Base-by-base conservation (phyloP, 2,797 vertebrate genomes). In the Tokudaia tokunoshimensis region DNA sequence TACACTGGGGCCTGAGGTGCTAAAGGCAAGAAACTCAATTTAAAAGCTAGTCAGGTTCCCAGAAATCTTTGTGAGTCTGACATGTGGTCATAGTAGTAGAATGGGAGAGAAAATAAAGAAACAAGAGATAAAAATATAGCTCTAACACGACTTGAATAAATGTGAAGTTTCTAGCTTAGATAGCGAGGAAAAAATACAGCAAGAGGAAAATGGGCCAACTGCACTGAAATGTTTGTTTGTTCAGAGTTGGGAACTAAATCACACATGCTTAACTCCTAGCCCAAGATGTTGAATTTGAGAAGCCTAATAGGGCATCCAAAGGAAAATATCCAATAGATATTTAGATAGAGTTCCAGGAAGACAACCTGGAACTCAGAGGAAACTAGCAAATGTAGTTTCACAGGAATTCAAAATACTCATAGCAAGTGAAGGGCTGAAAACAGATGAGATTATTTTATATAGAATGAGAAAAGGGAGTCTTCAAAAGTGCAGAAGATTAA, bases 21-120 rank as follows among this genome's bases (percentile, higher is more conserved):
- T 37, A 94, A 90, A 95, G 29, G 63, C 47, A 93, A 96, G 24
- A 84, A 95, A 93, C 5, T 44, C 83, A 44, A 75, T 41, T 94
- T 82, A 76, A 80, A 94, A 94, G 52, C 19, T 6, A 92, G 57
- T 93, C 70, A 75, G 63, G 26, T 75, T 88, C 70, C 37, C 37
- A 75, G 50, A 96, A 89, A 90, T 76, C 41, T 63, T 41, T 44
- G 44, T 75, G 79, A 22, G 8, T 70, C 76, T 94, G 44, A 59
- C 41, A 29, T 92, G 94, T 0, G 10, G 10, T 31, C 72, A 57
- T 9, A 96, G 44, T 13, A 80, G 70, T 61, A 44, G 59, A 94
- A 96, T 37, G 12, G 61, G 31, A 85, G 29, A 50, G 31, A 22
- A 89, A 65, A 61, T 41, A 90, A 94, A 89, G 44, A 84, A 81